Percentiles rank a stretch among this genome's conserved stretches.
These are phyloP conservation scores for Panthera uncia DNA, from an alignment of 2,113 vertebrate species.

Conservation along the genomic window DNA sequence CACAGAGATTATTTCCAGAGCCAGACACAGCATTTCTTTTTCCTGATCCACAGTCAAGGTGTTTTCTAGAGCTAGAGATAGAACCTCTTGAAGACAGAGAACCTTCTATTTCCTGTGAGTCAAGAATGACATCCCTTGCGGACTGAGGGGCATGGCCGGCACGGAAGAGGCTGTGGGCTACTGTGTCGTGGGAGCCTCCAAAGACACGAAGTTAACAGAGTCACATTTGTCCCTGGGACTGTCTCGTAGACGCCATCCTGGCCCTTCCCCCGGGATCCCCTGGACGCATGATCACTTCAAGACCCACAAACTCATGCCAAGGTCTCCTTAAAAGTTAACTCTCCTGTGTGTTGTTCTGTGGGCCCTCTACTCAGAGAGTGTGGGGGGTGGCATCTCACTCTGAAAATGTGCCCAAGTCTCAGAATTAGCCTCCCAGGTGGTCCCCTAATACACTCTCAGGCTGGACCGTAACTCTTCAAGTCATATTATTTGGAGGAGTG, in stretches of 20 bases:
- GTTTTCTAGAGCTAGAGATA: constrained; percentile 23
- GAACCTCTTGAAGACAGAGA: neutral
- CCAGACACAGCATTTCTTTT: neutral
- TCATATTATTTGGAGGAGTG: neutral
- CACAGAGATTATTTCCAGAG: neutral
- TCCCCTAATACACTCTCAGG: neutral
- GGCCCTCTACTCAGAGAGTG: neutral
- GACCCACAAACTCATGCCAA: neutral
- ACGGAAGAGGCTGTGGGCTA: neutral
- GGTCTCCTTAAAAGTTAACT: neutral
- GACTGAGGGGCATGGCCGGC: neutral
- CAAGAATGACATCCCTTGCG: neutral
- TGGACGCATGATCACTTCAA: neutral
- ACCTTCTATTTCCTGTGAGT: neutral
- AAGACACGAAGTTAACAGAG: too few species aligned
- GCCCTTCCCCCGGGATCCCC: neutral
- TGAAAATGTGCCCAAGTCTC: neutral
- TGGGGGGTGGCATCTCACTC: neutral
- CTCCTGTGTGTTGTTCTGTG: neutral
- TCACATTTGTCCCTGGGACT: neutral
- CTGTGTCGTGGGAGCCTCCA: neutral
- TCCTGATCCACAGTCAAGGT: neutral
- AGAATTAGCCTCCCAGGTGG: neutral
- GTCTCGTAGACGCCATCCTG: neutral
- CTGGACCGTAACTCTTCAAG: neutral